These are phyloP conservation scores for Brachionus plicatilis DNA, from an alignment of 1,140 invertebrate species.

Conservation along the genomic window DNA sequence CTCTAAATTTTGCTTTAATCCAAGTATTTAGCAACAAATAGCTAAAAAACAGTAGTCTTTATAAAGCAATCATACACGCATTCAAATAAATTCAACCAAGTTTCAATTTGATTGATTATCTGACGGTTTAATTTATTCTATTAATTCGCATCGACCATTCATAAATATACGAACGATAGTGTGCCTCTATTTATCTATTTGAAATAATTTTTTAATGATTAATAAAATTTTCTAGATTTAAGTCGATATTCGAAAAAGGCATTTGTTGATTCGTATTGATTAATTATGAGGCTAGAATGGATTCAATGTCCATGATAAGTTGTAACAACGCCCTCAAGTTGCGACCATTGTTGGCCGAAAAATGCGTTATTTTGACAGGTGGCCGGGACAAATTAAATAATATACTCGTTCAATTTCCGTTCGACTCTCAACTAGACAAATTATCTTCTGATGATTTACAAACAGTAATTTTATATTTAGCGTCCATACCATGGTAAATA, in stretches of 20 bases:
- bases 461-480: constrained; percentile 21
- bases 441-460: constrained; percentile 16
- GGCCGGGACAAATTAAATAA: constrained; percentile 18
- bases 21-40: constrained; percentile 9
- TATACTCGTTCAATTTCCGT: constrained; percentile 32
- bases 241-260: neutral
- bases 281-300: neutral
- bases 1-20: neutral
- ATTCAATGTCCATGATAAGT: constrained; percentile 1
- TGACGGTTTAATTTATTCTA: constrained; percentile 28
- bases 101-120: constrained; percentile 22
- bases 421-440: constrained; percentile 10
- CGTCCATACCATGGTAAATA: constrained; percentile 35
- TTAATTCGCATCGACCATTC: neutral
- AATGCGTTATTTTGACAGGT: constrained; percentile 35
- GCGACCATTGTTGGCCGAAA: neutral
- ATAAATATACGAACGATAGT: neutral
- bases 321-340: constrained; percentile 12
- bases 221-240: neutral
- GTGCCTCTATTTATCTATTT: neutral
- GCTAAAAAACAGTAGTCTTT: constrained; percentile 12
- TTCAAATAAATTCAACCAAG: neutral
- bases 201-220: neutral
- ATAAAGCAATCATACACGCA: neutral
- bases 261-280: neutral